phyloP scores from a whole-genome alignment of 2,888 invertebrate genomes.

The Rhagonycha fulva region DNA sequence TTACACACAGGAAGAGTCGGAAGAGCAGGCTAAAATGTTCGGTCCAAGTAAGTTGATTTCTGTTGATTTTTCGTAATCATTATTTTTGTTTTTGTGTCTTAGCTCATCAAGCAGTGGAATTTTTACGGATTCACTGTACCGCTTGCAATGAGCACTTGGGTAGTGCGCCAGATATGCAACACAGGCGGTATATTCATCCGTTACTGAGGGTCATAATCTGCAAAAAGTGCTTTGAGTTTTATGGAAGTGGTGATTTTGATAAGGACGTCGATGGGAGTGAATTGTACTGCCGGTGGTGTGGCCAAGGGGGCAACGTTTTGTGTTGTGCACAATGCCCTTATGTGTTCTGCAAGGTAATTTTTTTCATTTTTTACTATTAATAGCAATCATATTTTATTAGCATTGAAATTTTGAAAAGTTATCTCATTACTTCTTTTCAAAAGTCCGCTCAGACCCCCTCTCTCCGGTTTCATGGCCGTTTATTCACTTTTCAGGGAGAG shows the following conservation, averaged over 20 bases:
- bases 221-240: constrained; percentile 73
- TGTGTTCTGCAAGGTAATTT: constrained; percentile 70
- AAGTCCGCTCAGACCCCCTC: too few species aligned
- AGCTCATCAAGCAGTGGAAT: constrained; percentile 65
- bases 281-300: constrained; percentile 83
- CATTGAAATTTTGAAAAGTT: too few species aligned
- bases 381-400: too few species aligned
- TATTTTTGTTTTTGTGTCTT: constrained; percentile 42
- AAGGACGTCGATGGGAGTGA: constrained; percentile 85
- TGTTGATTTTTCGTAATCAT: neutral
- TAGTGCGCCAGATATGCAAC: constrained; percentile 66
- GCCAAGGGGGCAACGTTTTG: constrained; percentile 71
- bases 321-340: constrained; percentile 77
- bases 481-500: neutral
- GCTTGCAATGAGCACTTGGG: constrained; percentile 78
- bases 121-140: constrained; percentile 71
- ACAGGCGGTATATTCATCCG: constrained; percentile 73
- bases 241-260: constrained; percentile 80
- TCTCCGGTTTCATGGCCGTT: neutral
- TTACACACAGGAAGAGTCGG: constrained; percentile 28
- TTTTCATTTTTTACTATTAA: too few species aligned
- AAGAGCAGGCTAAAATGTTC: constrained; percentile 26
- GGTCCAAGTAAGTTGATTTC: constrained; percentile 19
- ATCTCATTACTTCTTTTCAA: too few species aligned
- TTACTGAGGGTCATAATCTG: constrained; percentile 74